A percentile compares a stretch with the other conserved stretches of the same genome.
Evolutionary conservation across 30 jellyfish, hydroid and myxozoan genomes (phyloP).

Genomic region (Pelagia noctiluca): DNA sequence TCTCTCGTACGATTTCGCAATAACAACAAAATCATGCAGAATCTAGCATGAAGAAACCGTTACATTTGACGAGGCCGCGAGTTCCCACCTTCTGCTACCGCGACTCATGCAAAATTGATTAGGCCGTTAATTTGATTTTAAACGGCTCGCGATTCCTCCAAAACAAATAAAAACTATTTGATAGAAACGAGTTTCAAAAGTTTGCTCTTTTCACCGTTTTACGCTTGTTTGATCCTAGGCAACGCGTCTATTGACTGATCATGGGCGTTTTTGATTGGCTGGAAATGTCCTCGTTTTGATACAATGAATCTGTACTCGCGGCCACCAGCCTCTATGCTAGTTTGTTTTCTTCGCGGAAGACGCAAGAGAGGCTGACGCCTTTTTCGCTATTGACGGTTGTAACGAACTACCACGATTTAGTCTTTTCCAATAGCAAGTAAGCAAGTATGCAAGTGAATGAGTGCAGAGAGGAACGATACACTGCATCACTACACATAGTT

Average conservation of each 20-base stretch:
- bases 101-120: conserved; percentile 59
- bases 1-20: too few relatives aligned
- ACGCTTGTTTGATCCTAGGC: conserved; percentile 56
- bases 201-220: conserved; percentile 39
- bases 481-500: too few relatives aligned
- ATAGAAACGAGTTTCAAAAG: background rate
- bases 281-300: conserved; percentile 15
- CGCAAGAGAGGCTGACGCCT: too few relatives aligned
- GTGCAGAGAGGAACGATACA: too few relatives aligned
- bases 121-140: background rate
- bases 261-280: conserved; percentile 50
- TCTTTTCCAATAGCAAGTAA: too few relatives aligned
- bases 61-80: background rate
- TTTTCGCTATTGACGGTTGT: too few relatives aligned
- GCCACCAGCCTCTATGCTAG: conserved; percentile 32
- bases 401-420: too few relatives aligned
- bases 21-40: too few relatives aligned
- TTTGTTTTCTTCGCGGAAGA: too few relatives aligned
- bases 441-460: too few relatives aligned
- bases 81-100: conserved; percentile 24
- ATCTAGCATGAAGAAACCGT: background rate
- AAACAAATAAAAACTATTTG: conserved; percentile 26
- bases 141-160: conserved; percentile 25
- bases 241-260: conserved; percentile 58
- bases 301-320: conserved; percentile 34